Percentiles rank a stretch among this genome's conserved stretches.
Evolutionary conservation across 1,140 invertebrate species (phyloP).

Genomic region (Papilio aristodemus): DNA sequence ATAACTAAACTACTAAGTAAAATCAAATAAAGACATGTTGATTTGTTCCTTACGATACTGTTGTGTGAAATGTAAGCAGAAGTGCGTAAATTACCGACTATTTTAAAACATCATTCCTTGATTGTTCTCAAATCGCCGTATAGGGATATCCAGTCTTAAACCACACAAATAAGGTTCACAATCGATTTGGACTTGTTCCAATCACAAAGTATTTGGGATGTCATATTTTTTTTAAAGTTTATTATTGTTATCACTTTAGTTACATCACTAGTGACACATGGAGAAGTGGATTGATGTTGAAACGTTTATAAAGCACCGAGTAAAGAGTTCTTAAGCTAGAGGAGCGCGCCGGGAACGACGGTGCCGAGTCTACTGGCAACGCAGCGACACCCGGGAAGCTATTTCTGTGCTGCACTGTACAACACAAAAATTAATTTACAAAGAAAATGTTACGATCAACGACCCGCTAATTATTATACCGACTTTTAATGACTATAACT

Average conservation of each 20-base stretch:
- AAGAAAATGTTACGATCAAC: conserved; percentile 76
- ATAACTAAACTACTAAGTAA: background rate
- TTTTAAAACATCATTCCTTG: conserved; percentile 12
- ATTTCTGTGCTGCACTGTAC: conserved; percentile 74
- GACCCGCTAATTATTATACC: conserved; percentile 53
- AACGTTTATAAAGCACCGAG: conserved; percentile 17
- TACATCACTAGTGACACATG: conserved; percentile 25
- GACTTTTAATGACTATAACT: background rate
- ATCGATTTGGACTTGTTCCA: conserved; percentile 23
- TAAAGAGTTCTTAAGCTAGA: conserved; percentile 47
- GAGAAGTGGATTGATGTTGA: background rate
- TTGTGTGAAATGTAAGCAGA: conserved; percentile 10
- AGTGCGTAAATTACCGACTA: conserved; percentile 17
- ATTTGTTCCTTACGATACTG: background rate
- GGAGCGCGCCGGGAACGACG: conserved; percentile 55
- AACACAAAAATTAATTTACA: conserved; percentile 73
- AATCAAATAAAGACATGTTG: background rate
- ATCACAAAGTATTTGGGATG: background rate
- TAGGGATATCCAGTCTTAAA: conserved; percentile 12
- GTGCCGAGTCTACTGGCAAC: conserved; percentile 60
- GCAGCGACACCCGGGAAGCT: conserved; percentile 71
- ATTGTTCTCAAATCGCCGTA: conserved; percentile 5
- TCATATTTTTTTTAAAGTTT: conserved; percentile 25
- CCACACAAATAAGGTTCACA: conserved; percentile 23
- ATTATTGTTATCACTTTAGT: conserved; percentile 14